These are phyloP conservation scores for Saguinus midas DNA, from an alignment of 2,113 vertebrate species.

Conservation along the genomic window DNA sequence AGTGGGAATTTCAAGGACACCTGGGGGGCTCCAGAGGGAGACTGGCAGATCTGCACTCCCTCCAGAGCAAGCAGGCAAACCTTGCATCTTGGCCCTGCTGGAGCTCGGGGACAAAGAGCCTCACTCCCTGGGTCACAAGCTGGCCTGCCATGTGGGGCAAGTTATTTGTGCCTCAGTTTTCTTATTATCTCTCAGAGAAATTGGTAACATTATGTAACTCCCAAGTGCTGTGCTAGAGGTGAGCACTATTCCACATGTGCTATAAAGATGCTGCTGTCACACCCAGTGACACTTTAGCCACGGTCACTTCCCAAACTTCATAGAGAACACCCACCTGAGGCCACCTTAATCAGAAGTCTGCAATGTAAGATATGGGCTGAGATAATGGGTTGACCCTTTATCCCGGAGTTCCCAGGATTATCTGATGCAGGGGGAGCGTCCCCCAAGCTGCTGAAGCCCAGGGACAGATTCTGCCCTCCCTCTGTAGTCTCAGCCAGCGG, in stretches of 20 bases:
- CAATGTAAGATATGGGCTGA: neutral
- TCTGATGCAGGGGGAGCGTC: fast-evolving
- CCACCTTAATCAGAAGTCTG: neutral
- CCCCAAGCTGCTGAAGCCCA: neutral
- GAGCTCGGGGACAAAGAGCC: neutral
- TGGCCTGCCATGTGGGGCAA: neutral
- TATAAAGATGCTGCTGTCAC: fast-evolving
- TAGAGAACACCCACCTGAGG: neutral
- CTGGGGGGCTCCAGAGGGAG: neutral
- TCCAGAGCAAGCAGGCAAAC: neutral
- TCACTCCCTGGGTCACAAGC: neutral
- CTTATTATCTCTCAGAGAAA: neutral
- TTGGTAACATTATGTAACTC: fast-evolving
- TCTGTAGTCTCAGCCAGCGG: fast-evolving
- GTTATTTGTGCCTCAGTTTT: neutral
- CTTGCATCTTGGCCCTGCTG: neutral
- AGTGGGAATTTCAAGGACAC: neutral
- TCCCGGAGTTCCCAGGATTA: neutral
- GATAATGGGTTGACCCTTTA: neutral
- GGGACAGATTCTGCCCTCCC: neutral
- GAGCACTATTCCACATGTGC: fast-evolving
- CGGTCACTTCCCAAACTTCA: neutral
- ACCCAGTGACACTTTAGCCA: neutral
- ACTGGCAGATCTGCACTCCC: neutral
- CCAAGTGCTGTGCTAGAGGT: fast-evolving